phyloP scores from a whole-genome alignment of 2,888 invertebrate genomes.

The Acanthosepion pharaonis region DNA sequence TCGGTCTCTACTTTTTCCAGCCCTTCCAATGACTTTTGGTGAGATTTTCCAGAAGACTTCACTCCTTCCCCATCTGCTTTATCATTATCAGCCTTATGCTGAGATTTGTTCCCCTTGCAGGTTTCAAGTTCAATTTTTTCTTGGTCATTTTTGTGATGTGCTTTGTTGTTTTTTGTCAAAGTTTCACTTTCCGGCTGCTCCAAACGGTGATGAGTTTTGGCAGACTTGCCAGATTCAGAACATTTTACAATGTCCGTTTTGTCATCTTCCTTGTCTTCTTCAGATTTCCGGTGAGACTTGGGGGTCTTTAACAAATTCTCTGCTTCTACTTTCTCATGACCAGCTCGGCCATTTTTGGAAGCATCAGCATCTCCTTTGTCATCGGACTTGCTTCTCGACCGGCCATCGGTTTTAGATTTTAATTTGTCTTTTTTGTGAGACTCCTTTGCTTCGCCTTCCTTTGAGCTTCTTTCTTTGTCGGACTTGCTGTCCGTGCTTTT shows the following conservation, averaged over 20 bases:
- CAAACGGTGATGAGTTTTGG: not conserved
- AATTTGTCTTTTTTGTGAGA: constrained; percentile 52
- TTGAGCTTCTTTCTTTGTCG: constrained; percentile 53
- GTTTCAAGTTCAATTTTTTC: constrained; percentile 37
- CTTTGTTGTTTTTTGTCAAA: not conserved
- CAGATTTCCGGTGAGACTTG: constrained; percentile 45
- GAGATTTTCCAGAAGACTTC: not conserved
- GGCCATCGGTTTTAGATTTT: constrained; percentile 51
- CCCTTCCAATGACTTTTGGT: not conserved
- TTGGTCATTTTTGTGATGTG: not conserved
- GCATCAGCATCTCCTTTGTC: constrained; percentile 46
- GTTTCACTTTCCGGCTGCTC: not conserved
- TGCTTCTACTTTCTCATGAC: not conserved
- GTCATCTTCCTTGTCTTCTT: constrained; percentile 37
- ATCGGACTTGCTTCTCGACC: constrained; percentile 40
- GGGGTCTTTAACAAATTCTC: constrained; percentile 8
- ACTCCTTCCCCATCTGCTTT: not conserved
- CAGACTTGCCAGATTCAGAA: not conserved
- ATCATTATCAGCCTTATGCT: constrained; percentile 37
- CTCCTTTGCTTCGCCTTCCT: constrained; percentile 54
- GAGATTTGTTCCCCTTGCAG: not conserved
- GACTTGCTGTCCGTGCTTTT: constrained; percentile 56
- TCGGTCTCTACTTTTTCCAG: constrained; percentile 34
- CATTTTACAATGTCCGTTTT: not conserved
- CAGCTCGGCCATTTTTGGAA: constrained; percentile 24